Evolutionary conservation across 2,113 vertebrate genomes (phyloP).

Genomic region (Scartelaos histophorus): DNA sequence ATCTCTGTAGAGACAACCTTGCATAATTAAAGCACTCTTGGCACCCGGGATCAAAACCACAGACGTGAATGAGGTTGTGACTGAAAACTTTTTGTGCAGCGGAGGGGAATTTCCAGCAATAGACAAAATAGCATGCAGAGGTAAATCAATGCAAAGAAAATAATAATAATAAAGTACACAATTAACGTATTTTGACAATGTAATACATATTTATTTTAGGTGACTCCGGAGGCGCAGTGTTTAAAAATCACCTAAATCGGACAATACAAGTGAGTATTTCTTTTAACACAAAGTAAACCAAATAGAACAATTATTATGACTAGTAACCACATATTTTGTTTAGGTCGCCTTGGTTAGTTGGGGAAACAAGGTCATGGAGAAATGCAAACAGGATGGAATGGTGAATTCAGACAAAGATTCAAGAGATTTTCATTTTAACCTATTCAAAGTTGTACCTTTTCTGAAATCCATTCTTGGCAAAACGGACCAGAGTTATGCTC

Average conservation of each 20-base stretch:
- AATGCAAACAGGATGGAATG: not conserved
- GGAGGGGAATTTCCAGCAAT: constrained; percentile 28
- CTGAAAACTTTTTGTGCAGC: constrained; percentile 75
- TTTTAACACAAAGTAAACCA: not conserved
- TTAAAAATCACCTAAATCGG: not conserved
- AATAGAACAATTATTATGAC: not conserved
- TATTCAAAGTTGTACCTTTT: constrained; percentile 1
- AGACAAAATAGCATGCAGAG: constrained; percentile 69
- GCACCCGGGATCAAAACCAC: constrained; percentile 20
- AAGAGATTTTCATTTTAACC: constrained; percentile 8
- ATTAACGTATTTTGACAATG: not conserved
- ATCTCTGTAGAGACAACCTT: constrained; percentile 56
- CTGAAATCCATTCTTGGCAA: constrained; percentile 4
- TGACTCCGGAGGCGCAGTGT: constrained; percentile 10
- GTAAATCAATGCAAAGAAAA: constrained; percentile 37
- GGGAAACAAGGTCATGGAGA: not conserved
- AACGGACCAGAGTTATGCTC: not conserved
- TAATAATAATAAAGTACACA: not conserved
- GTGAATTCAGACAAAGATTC: not conserved
- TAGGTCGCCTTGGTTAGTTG: constrained; percentile 6
- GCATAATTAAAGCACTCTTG: constrained; percentile 59
- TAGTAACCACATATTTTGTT: not conserved
- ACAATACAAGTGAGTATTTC: constrained; percentile 1
- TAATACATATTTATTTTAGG: not conserved
- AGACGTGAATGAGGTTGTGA: constrained; percentile 50